Conservation (phyloP, 64 coral and sea anemone species). For the Trachythela sp. region DNA sequence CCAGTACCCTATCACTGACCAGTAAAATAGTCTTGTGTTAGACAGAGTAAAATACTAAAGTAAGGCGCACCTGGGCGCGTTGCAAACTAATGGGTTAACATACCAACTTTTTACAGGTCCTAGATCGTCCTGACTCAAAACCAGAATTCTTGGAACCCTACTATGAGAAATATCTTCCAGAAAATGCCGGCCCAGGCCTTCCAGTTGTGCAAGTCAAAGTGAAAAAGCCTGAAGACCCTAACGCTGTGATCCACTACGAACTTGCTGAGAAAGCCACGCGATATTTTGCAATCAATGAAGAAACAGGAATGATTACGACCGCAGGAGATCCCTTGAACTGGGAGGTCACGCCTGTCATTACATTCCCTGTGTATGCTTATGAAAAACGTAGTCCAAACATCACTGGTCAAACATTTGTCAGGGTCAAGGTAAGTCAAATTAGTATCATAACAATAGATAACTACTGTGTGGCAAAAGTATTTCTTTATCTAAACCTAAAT, state of each 20-base stretch:
- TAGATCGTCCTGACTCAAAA: neutral
- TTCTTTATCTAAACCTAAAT: too few relatives aligned
- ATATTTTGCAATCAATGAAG: neutral
- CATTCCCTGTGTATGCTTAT: neutral
- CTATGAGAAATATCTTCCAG: conserved; percentile 3
- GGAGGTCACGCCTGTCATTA: neutral
- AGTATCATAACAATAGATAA: neutral
- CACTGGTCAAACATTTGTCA: conserved; percentile 9
- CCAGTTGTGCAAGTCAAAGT: neutral
- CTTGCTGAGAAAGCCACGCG: neutral
- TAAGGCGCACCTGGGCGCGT: too few relatives aligned
- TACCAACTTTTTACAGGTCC: neutral
- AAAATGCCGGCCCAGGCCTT: neutral
- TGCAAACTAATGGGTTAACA: too few relatives aligned
- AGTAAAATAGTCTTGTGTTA: too few relatives aligned
- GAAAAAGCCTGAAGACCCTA: neutral
- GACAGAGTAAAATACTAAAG: too few relatives aligned
- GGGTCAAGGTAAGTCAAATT: neutral
- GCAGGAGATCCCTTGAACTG: neutral
- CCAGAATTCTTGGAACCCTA: neutral
- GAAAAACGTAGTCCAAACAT: neutral
- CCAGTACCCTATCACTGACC: too few relatives aligned
- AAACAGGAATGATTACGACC: neutral
- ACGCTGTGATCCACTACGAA: neutral
- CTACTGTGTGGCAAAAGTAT: neutral